Evolutionary conservation across 2,888 invertebrate genomes (phyloP), one percentile per base, ranked within the genome.

Genomic region (Ormia ochracea): DNA sequence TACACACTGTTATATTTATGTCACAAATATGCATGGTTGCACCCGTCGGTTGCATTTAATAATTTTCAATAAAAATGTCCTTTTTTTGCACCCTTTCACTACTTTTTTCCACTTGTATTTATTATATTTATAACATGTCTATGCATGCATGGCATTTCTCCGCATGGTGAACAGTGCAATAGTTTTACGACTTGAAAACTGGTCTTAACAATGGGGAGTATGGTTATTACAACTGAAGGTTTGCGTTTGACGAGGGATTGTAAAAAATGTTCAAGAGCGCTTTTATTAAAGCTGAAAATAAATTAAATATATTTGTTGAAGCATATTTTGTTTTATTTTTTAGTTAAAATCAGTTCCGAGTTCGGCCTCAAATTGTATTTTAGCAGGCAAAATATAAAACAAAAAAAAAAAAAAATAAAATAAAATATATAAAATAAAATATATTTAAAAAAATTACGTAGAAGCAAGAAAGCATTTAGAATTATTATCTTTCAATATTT

Each of bases 1-100:
- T 33, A 43, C 26, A 59, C 21, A 48, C 36, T 70, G 52, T 79
- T 54, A 70, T 66, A 75, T 79, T 75, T 79, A 75, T 79, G 79
- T 79, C 79, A 79, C 75, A 79, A 79, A 79, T 79, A 75, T 70
- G 75, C 79, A 45, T 75, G 79, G 73, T 74, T 81, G 73, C 77
- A 73, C 77, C 76, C 75, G 68, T 77, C 76, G 81, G 77, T 77
- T 73, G 81, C 69, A 73, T 81, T 73, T 77, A 73, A 73, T 63
- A 73, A 65, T 81, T 81, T 77, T 69, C 81, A 78, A 81, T 81
- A 81, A 81, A 81, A 69, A 63, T 74, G 73, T 56, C 54, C 17
- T 33, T 0, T 52, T 52, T 43, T 45, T 73, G 43, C 12, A 21
- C n/a, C 6, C 17, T 45, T 43, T 17, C 43, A 54, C 0, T 4